Evolutionary conservation across 1,140 invertebrate species (phyloP), one percentile per base, ranked within the genome.

Genomic region (Halesus radiatus): DNA sequence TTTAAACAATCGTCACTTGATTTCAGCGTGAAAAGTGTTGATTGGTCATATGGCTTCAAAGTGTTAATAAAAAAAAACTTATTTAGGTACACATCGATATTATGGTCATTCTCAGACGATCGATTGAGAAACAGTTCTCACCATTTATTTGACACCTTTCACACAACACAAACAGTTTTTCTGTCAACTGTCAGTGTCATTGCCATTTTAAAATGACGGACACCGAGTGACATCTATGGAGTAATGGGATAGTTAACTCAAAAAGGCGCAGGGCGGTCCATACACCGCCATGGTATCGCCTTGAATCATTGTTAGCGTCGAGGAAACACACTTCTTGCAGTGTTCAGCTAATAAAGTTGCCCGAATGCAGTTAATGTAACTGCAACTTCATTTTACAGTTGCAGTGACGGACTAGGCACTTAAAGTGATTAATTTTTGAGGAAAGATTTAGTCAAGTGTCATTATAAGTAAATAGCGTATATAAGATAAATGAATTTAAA

Each of bases 291-390:
- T n/a, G n/a, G n/a, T n/a, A n/a, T 5, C 7, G 37, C 37, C 37
- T 45, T 45, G 8, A 45, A 60, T 60, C 23, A 66, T 66, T 66
- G 62, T 66, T 66, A 64, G 60, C 60, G 8, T 26, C 23, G 60
- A 4, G 15, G 5, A 18, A 66, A 29, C 22, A 22, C 29, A 26
- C n/a, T 66, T 66, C 62, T n/a, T 66, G 22, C 22, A 26, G 62
- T 29, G 22, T 18, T 66, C 62, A 66, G 23, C 62, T 66, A 66
- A 66, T 66, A 66, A 66, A 66, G 62, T 66, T 66, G 62, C 62
- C 62, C 62, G 22, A 15, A 66, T 60, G 26, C 62, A 66, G 26
- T 16, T 66, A 66, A 66, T 66, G 26, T 29, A 29, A 29, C 29
- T 66, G 62, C 62, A 26, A 22, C 62, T 32, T 66, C 62, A 66